These are phyloP conservation scores for Hoplias malabaricus DNA, from an alignment of 2,113 vertebrate species.

Conservation along the genomic window DNA sequence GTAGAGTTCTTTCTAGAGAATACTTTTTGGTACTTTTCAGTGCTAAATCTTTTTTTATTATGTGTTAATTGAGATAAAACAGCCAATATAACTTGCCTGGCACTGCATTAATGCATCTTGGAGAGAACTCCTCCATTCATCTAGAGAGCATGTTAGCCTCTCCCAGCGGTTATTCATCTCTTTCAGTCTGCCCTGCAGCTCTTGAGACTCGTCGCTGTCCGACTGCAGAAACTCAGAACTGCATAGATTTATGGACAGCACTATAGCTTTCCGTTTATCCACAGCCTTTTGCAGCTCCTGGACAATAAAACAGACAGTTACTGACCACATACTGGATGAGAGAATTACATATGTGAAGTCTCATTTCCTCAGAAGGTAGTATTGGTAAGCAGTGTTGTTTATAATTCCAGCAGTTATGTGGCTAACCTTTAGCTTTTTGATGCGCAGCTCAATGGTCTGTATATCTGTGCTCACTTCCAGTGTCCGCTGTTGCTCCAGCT, in stretches of 20 bases:
- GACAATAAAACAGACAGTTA: not conserved
- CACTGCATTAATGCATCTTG: slow-evolving; percentile 95
- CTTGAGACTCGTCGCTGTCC: slow-evolving; percentile 75
- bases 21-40: too few relatives aligned
- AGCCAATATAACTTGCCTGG: slow-evolving; percentile 77
- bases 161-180: slow-evolving; percentile 95
- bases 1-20: too few relatives aligned
- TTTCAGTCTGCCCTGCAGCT: slow-evolving; percentile 82
- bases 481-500: slow-evolving; percentile 79
- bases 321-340: not conserved
- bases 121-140: slow-evolving; percentile 85
- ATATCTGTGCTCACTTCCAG: slow-evolving; percentile 87
- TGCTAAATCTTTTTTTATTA: too few relatives aligned
- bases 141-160: slow-evolving; percentile 78
- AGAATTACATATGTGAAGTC: not conserved
- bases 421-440: slow-evolving; percentile 91
- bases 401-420: not conserved
- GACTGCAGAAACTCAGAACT: slow-evolving; percentile 88
- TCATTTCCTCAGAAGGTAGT: not conserved
- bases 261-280: slow-evolving; percentile 91
- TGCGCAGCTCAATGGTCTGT: slow-evolving; percentile 84
- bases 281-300: slow-evolving; percentile 94
- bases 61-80: not conserved
- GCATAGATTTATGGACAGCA: slow-evolving; percentile 95
- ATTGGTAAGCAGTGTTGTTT: too few relatives aligned